Evolutionary conservation across 2,113 vertebrate genomes (phyloP).

Genomic region (Xyliphius kryptos): DNA sequence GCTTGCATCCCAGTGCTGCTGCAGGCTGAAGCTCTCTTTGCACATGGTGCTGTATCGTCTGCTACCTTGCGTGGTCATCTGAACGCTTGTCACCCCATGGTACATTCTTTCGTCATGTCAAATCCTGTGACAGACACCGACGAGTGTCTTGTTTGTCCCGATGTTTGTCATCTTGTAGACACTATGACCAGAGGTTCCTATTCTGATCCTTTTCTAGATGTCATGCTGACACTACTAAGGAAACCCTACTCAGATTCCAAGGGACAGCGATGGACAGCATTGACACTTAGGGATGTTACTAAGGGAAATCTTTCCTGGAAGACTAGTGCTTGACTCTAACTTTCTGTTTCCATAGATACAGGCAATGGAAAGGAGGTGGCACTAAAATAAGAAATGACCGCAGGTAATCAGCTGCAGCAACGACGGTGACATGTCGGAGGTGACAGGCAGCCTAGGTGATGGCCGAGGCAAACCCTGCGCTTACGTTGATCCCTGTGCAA

Average conservation of each 20-base stretch:
- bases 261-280: neutral
- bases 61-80: constrained; percentile 56
- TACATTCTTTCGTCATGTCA: constrained; percentile 6
- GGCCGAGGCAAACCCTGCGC: constrained; percentile 19
- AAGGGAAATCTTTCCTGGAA: constrained; percentile 47
- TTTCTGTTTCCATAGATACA: constrained; percentile 19
- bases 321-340: constrained; percentile 1
- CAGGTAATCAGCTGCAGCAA: constrained; percentile 44
- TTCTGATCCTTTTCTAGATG: no score
- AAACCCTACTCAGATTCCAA: no score
- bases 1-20: constrained; percentile 17
- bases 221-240: no score
- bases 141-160: constrained; percentile 53
- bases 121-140: neutral
- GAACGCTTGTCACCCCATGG: constrained; percentile 21
- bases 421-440: constrained; percentile 37
- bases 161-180: constrained; percentile 57
- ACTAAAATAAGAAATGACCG: constrained; percentile 51
- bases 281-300: constrained; percentile 34
- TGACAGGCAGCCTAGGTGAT: constrained; percentile 34
- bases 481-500: constrained; percentile 22
- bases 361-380: no score
- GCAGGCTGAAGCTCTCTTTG: constrained; percentile 24
- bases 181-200: constrained; percentile 71
- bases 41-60: constrained; percentile 26